Evolutionary conservation across 2,797 vertebrate species (phyloP).

Genomic region (Gallirallus australis): DNA sequence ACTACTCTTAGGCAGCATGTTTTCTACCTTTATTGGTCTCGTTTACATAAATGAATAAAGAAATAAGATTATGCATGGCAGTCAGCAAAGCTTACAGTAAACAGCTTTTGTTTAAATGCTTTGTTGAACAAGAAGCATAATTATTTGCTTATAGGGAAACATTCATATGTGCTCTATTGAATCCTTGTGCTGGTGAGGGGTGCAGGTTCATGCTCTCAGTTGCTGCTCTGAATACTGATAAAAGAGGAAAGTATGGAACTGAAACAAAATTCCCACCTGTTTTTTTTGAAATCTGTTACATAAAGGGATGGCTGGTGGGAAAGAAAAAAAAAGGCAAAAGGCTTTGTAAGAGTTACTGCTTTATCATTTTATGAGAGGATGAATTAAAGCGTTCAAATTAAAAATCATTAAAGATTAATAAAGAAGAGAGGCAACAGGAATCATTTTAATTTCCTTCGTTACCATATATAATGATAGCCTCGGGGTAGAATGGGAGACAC

Average conservation of each 20-base stretch:
- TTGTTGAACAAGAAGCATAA: conserved; percentile 7
- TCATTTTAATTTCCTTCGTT: conserved; percentile 1
- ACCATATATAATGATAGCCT: conserved; percentile 22
- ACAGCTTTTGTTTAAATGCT: conserved; percentile 33
- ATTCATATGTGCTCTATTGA: not conserved
- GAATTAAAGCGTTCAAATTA: conserved; percentile 47
- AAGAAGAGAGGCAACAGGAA: conserved; percentile 34
- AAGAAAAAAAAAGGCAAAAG: not conserved
- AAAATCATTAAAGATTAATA: conserved; percentile 60
- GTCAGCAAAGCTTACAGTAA: not conserved
- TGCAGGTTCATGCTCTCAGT: not conserved
- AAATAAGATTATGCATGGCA: not conserved
- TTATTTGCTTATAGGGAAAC: conserved; percentile 1
- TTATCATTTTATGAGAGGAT: conserved; percentile 2
- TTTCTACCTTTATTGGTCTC: conserved; percentile 3
- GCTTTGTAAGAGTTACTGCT: not conserved
- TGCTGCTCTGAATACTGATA: not conserved
- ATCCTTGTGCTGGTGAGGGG: not conserved
- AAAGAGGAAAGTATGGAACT: not conserved
- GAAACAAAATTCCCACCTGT: not conserved
- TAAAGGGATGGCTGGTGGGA: not conserved
- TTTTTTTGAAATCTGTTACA: not conserved
- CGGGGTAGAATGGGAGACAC: conserved; percentile 11
- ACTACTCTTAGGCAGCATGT: not conserved
- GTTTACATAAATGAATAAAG: not conserved